Evolutionary conservation across 2,797 vertebrate species (phyloP), one percentile per base, ranked within the genome.

Genomic region (Ctenosaura bakeri): DNA sequence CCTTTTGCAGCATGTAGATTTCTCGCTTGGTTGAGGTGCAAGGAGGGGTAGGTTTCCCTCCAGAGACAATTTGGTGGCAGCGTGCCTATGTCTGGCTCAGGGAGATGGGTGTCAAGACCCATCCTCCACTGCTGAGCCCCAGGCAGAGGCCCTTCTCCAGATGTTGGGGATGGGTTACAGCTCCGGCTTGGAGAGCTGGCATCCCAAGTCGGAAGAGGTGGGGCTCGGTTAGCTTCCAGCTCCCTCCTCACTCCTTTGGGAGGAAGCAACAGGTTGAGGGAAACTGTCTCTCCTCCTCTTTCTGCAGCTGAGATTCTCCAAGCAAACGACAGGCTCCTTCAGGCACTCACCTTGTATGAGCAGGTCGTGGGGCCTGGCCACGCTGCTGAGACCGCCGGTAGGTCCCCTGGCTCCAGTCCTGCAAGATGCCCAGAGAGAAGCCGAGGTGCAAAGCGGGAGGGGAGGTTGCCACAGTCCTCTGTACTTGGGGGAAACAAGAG

Each of bases 311-410:
- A 98, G 92, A 96, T 99, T 89, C 97, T 99, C 91, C 97, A 97
- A 52, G 98, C 98, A 62, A 98, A 97, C 0, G 98, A 99, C 52
- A 94, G 98, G 62, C 97, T 99, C 29, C 97, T 97, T 0, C 92
- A 93, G 1, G 97, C 59, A 0, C 96, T 99, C 0, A 97, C 95
- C 1, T 92, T 95, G n/a, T 98, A 97, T 94, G 97, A 97, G 95
- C 94, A 97, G 38, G 85, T 56, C 18, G 90, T 93, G 86, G 91
- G 91, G 64, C 62, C 29, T 1, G 90, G 91, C 20, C 6, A 20
- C 35, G 71, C 91, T 4, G 16, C 80, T 4, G 35, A 0, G 0
- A 24, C 56, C 2, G 2, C 93, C 85, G 95, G 96, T 96, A 89
- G 52, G 82, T 74, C 73, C 73, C 6, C 35, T 38, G 18, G 66